Evolutionary conservation across 2,888 invertebrate genomes (phyloP).

Genomic region (Lymantria monacha): DNA sequence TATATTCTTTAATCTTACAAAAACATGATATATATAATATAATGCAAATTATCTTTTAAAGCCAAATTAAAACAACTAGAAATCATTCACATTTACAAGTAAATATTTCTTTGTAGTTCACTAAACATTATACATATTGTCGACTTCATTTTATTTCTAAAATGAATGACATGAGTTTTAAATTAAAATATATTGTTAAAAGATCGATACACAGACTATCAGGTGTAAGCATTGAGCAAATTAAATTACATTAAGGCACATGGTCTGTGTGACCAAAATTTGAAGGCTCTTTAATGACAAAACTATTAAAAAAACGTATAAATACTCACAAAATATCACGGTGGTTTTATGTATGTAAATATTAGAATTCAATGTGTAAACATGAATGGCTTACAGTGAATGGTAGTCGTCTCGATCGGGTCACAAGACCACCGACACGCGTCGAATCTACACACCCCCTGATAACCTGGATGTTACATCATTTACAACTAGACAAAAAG

Average conservation of each 20-base stretch:
- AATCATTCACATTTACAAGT: constrained; percentile 27
- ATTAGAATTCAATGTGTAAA: constrained; percentile 31
- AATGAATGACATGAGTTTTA: constrained; percentile 30
- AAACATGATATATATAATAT: constrained; percentile 31
- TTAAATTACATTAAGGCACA: constrained; percentile 73
- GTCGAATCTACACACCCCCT: constrained; percentile 43
- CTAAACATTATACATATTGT: constrained; percentile 22
- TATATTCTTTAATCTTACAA: constrained; percentile 23
- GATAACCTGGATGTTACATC: constrained; percentile 61
- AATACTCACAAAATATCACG: constrained; percentile 47
- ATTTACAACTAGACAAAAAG: constrained; percentile 55
- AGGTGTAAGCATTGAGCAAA: constrained; percentile 71
- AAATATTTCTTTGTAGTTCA: constrained; percentile 23
- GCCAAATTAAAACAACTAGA: constrained; percentile 23
- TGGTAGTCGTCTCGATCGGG: not conserved
- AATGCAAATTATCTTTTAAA: constrained; percentile 29
- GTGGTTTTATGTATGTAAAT: constrained; percentile 45
- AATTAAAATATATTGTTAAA: constrained; percentile 36
- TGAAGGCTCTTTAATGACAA: constrained; percentile 30
- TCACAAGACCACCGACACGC: not conserved
- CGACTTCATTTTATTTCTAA: constrained; percentile 26
- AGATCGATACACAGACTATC: constrained; percentile 60
- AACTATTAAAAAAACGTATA: constrained; percentile 22
- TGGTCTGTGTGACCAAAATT: constrained; percentile 60
- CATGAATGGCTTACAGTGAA: constrained; percentile 17